Evolutionary conservation across 2,888 invertebrate genomes (phyloP).

Genomic region (Acanthacorydalis orientalis): DNA sequence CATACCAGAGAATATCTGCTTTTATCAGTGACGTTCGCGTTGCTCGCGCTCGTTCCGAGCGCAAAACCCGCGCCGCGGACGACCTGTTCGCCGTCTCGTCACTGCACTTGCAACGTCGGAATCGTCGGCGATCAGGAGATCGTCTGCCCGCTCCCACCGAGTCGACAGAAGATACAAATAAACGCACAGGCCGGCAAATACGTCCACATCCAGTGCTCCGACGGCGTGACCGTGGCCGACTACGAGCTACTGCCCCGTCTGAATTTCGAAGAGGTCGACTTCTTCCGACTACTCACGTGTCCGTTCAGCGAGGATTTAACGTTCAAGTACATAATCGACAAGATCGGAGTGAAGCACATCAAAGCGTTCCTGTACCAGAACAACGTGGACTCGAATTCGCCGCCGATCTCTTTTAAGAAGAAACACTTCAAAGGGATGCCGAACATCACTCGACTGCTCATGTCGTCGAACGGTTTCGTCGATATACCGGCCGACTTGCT

Average conservation of each 20-base stretch:
- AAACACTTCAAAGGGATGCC: slow-evolving; percentile 39
- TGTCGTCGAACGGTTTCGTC: slow-evolving; percentile 42
- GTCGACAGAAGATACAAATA: background rate
- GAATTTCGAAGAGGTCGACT: slow-evolving; percentile 28
- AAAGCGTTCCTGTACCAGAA: slow-evolving; percentile 9
- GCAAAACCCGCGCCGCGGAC: no score
- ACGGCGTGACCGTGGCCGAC: slow-evolving; percentile 15
- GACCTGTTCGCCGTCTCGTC: no score
- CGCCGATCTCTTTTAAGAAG: slow-evolving; percentile 26
- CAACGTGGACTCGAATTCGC: background rate
- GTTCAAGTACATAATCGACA: slow-evolving; percentile 30
- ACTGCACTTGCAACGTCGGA: no score
- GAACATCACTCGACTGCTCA: slow-evolving; percentile 33
- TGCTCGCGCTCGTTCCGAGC: no score
- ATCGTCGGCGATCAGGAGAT: no score
- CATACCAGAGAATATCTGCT: no score
- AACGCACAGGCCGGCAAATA: background rate
- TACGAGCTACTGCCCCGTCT: slow-evolving; percentile 30
- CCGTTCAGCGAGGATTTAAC: slow-evolving; percentile 31
- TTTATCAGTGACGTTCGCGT: no score
- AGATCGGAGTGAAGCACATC: slow-evolving; percentile 24
- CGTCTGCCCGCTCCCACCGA: no score
- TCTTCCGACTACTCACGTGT: slow-evolving; percentile 34
- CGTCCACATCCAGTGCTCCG: slow-evolving; percentile 9
- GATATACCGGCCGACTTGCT: slow-evolving; percentile 45